Base-by-base conservation (phyloP, 1,140 invertebrate genomes). In the Sarcophaga bullata region DNA sequence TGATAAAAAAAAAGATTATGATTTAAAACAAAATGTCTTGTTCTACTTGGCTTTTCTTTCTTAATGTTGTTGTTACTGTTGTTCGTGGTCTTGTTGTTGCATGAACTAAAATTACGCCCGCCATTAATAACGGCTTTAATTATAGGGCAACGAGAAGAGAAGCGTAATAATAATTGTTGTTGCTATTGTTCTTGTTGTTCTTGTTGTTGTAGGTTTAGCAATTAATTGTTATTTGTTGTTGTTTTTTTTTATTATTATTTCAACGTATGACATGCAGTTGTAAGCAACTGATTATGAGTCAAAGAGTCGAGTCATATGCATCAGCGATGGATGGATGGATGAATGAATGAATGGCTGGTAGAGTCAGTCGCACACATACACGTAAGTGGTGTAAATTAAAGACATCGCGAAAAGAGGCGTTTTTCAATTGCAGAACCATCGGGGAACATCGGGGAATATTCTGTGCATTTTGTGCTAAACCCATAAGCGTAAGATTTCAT, bases 21-120 rank as follows among this genome's bases (percentile, higher is more conserved):
- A 58, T 58, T 58, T n/a, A n/a, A n/a, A 58, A n/a, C 25, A 37
- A 37, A 37, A 37, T 54, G 52, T 54, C 10, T 58, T 58, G 54
- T 58, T 58, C 54, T 58, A 4, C 25, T 37, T 37, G 25, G 1
- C 25, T 37, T 37, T 37, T 37, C 25, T 37, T 37, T 37, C 25
- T 37, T 37, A 37, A 37, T 37, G 1, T 37, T 37, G 25, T 58
- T 58, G 52, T 58, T 58, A 2, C 52, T 6, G n/a, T 58, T 58
- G 52, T 15, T n/a, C n/a, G n/a, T n/a, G n/a, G n/a, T 37, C 25
- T n/a, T 58, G 15, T 58, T n/a, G n/a, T 58, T 58, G 15, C 54
- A 58, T 37, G 25, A 54, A 58, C 54, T 58, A 58, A 58, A 58
- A 58, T n/a, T 58, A 58, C 54, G 54, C 54, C 54, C 54, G 54